Evolutionary conservation across 2,113 vertebrate species (phyloP).

Genomic region (Casuarius casuarius): DNA sequence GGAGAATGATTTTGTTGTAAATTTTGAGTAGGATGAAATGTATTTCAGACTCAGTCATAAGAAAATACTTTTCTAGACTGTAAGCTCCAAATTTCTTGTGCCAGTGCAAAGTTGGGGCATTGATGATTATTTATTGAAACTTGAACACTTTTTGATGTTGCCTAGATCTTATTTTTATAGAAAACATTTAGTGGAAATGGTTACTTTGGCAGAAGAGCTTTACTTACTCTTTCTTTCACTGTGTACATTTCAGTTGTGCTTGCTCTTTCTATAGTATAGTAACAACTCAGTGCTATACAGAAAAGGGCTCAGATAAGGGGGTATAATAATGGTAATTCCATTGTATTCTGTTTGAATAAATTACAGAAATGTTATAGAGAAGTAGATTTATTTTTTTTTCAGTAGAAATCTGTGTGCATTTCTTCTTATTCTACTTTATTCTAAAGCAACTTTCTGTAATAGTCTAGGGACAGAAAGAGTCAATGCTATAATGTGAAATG

Average conservation of each 20-base stretch:
- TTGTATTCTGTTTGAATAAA: constrained; percentile 65
- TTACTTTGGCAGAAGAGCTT: constrained; percentile 53
- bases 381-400: constrained; percentile 66
- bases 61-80: constrained; percentile 46
- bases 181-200: not conserved
- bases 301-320: constrained; percentile 66
- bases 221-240: constrained; percentile 53
- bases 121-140: constrained; percentile 75
- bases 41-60: constrained; percentile 24
- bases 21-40: constrained; percentile 21
- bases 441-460: constrained; percentile 44
- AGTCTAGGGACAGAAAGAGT: constrained; percentile 10
- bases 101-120: constrained; percentile 63
- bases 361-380: constrained; percentile 44
- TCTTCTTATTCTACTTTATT: constrained; percentile 47
- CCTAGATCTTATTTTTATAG: constrained; percentile 77
- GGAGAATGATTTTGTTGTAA: constrained; percentile 20
- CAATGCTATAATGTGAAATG: not conserved
- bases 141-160: constrained; percentile 66
- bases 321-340: constrained; percentile 23
- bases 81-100: constrained; percentile 59
- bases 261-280: constrained; percentile 42
- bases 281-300: constrained; percentile 49
- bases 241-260: constrained; percentile 69
- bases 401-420: constrained; percentile 41